Evolutionary conservation across 2,113 vertebrate genomes (phyloP).

Genomic region (Heterotilapia buettikoferi): DNA sequence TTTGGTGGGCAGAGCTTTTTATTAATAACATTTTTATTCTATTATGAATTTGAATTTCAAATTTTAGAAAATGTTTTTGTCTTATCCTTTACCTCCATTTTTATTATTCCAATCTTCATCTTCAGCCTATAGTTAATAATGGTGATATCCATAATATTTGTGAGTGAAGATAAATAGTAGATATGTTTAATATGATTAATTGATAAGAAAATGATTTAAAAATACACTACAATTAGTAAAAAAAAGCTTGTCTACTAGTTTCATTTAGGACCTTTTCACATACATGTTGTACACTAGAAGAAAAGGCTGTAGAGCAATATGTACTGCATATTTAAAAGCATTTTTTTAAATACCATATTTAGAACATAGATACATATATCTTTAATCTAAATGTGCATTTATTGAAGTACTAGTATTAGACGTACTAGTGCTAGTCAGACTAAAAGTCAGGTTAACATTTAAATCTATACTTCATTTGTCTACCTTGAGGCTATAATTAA

Average conservation of each 20-base stretch:
- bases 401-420: neutral
- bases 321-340: neutral
- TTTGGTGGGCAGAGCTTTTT: rapidly evolving
- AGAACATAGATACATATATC: neutral
- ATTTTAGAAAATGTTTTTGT: neutral
- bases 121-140: neutral
- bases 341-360: neutral
- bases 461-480: neutral
- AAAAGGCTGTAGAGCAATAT: neutral
- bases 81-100: rapidly evolving
- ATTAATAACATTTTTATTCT: rapidly evolving
- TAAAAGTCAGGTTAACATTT: neutral
- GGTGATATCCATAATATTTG: neutral
- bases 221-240: rapidly evolving
- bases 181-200: neutral
- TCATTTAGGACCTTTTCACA: neutral
- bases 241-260: too few relatives aligned
- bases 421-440: neutral
- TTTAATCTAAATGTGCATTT: rapidly evolving
- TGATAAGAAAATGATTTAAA: neutral
- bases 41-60: neutral
- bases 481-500: neutral
- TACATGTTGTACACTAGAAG: neutral
- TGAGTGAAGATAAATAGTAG: neutral
- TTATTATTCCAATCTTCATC: neutral